These are phyloP conservation scores for Delphinapterus leucas DNA, from an alignment of 2,113 vertebrate species.

Conservation along the genomic window DNA sequence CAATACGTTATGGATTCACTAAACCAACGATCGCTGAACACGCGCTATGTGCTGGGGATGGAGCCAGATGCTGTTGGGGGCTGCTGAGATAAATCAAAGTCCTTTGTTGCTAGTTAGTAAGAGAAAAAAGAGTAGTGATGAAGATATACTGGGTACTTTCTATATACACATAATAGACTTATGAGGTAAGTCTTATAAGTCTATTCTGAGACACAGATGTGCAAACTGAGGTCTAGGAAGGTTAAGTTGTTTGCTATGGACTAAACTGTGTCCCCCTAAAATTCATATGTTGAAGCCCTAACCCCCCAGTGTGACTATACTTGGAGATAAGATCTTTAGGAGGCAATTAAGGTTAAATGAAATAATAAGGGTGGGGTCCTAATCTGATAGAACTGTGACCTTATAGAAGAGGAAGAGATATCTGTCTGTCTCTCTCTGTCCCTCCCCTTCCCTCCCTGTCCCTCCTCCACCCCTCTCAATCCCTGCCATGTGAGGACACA, in stretches of 20 bases:
- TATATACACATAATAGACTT: not conserved
- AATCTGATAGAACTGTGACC: not conserved
- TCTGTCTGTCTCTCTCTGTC: not conserved
- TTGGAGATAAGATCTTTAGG: not conserved
- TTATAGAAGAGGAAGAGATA: not conserved
- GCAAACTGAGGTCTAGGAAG: not conserved
- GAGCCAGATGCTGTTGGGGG: not conserved
- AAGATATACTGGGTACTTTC: not conserved
- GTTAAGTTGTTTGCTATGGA: too few relatives aligned
- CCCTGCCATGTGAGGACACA: not conserved
- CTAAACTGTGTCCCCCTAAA: not conserved
- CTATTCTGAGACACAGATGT: not conserved
- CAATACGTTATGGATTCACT: not conserved
- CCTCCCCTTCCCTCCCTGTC: too few relatives aligned
- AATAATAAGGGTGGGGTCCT: not conserved
- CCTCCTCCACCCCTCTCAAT: not conserved
- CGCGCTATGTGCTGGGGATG: not conserved
- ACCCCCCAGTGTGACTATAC: not conserved
- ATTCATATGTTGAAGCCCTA: not conserved
- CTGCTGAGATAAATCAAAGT: not conserved
- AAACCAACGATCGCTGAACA: fast-evolving
- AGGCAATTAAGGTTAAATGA: not conserved
- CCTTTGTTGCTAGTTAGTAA: not conserved
- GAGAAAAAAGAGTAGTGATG: fast-evolving
- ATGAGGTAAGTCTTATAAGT: not conserved